phyloP scores from a whole-genome alignment of 2,113 vertebrate species.

The Muntiacus reevesi region DNA sequence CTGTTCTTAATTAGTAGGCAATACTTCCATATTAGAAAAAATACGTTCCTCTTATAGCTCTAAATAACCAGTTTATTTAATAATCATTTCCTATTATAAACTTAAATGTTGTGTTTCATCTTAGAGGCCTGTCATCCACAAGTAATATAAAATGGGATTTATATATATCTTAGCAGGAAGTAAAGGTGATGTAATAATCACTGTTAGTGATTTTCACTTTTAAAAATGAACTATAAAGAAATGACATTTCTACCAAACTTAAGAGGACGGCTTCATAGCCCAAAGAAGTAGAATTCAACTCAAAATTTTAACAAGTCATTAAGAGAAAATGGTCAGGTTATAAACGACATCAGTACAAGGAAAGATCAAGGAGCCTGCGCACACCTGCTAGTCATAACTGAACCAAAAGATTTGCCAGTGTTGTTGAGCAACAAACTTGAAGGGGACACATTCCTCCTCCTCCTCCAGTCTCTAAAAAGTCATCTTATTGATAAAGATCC shows the following conservation, averaged over 20 bases:
- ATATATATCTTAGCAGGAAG: not conserved
- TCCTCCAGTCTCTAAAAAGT: slow-evolving; percentile 85
- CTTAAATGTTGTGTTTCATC: not conserved
- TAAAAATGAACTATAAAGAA: slow-evolving; percentile 54
- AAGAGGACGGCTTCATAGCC: slow-evolving; percentile 19
- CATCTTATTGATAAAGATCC: slow-evolving; percentile 84
- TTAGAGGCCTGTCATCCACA: slow-evolving; percentile 20
- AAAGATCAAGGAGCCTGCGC: slow-evolving; percentile 84
- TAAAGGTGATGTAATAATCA: not conserved
- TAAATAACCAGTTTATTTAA: slow-evolving; percentile 48
- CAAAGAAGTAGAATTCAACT: slow-evolving; percentile 38
- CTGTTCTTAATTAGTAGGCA: slow-evolving; percentile 43
- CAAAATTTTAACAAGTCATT: slow-evolving; percentile 31
- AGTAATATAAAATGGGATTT: slow-evolving; percentile 48
- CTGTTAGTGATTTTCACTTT: slow-evolving; percentile 25
- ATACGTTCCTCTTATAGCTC: slow-evolving; percentile 11
- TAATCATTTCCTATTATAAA: slow-evolving; percentile 13
- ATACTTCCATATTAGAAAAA: slow-evolving; percentile 33
- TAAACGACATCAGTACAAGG: slow-evolving; percentile 77
- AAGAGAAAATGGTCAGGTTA: slow-evolving; percentile 78
- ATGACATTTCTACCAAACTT: slow-evolving; percentile 37
- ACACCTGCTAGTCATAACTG: slow-evolving; percentile 81
- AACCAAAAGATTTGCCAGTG: slow-evolving; percentile 84
- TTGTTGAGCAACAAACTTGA: slow-evolving; percentile 92
- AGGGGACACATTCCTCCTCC: slow-evolving; percentile 83